phyloP scores from a whole-genome alignment of 2,888 invertebrate species.

The Augochlorella aurata region DNA sequence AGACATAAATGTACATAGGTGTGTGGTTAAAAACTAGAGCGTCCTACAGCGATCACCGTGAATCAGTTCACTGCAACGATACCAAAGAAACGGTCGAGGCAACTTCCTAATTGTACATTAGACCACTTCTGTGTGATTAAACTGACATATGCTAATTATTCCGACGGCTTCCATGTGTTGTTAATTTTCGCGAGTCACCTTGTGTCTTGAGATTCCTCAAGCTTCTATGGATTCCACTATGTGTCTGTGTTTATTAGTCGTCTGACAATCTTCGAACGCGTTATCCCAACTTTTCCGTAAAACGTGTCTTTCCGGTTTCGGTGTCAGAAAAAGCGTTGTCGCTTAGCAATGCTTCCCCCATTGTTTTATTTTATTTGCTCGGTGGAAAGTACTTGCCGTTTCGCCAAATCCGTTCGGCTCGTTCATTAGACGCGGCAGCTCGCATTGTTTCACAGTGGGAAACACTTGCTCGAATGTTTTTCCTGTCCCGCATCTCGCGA shows the following conservation, averaged over 20 bases:
- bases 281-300: not conserved
- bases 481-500: not conserved
- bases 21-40: constrained; percentile 37
- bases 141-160: constrained; percentile 36
- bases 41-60: constrained; percentile 55
- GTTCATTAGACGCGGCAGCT: not conserved
- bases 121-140: constrained; percentile 47
- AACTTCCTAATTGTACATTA: constrained; percentile 61
- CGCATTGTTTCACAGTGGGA: not conserved
- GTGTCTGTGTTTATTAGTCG: not conserved
- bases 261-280: not conserved
- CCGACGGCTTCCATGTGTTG: constrained; percentile 15
- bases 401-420: not conserved
- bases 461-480: not conserved
- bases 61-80: constrained; percentile 69
- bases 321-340: no score
- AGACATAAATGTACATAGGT: constrained; percentile 50
- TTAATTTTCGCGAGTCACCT: constrained; percentile 13
- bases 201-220: not conserved
- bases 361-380: no score
- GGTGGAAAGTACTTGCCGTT: not conserved
- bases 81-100: constrained; percentile 66
- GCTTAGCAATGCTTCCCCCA: no score
- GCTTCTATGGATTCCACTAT: not conserved
- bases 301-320: not conserved